phyloP scores from a whole-genome alignment of 2,113 vertebrate species.

The Azemiops feae region DNA sequence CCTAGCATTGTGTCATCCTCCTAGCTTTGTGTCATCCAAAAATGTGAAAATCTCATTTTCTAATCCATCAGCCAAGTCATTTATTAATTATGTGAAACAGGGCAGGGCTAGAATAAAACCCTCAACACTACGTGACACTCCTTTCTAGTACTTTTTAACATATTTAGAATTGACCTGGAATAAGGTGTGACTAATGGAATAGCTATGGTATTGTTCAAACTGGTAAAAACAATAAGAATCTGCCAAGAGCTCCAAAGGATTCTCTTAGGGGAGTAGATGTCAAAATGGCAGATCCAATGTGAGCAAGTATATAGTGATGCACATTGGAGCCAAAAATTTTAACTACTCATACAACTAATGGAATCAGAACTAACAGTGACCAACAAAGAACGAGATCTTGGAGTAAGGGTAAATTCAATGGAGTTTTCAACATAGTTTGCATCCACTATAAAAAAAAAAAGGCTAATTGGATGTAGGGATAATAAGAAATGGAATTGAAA shows the following conservation, averaged over 20 bases:
- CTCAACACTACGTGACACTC: neutral
- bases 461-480: neutral
- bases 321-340: neutral
- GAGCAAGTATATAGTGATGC: neutral
- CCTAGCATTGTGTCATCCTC: neutral
- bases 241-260: neutral
- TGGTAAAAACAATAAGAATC: neutral
- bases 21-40: neutral
- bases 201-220: neutral
- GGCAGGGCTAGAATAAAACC: neutral
- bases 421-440: neutral
- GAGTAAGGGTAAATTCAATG: neutral
- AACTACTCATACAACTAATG: neutral
- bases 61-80: neutral
- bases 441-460: neutral
- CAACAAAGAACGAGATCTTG: neutral
- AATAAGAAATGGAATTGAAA: neutral
- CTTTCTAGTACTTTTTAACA: neutral
- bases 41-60: neutral
- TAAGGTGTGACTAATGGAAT: neutral
- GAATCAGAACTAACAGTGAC: neutral
- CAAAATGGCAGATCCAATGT: neutral
- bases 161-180: neutral
- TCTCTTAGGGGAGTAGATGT: neutral
- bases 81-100: neutral